Evolutionary conservation across 1,140 invertebrate species (phyloP).

Genomic region (Tyrophagus putrescentiae): DNA sequence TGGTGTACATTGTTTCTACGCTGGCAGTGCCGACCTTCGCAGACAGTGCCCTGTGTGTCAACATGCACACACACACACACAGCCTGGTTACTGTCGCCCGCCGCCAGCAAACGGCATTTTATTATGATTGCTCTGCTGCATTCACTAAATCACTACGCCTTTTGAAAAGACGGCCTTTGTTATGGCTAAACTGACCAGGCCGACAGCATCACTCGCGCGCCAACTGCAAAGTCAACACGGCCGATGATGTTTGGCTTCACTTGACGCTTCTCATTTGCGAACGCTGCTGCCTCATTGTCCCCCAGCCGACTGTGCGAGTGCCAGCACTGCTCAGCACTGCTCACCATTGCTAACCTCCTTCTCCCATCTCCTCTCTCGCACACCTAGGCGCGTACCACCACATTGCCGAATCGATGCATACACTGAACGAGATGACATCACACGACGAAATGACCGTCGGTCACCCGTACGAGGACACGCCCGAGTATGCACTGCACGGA

Average conservation of each 20-base stretch:
- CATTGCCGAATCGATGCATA: conserved; percentile 34
- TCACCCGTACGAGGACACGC: conserved; percentile 42
- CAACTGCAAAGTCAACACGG: not conserved
- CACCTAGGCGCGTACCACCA: conserved; percentile 36
- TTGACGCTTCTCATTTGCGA: no score
- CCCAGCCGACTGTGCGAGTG: not conserved
- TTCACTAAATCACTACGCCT: not conserved
- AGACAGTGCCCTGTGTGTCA: not conserved
- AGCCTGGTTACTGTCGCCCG: not conserved
- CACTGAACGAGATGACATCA: conserved; percentile 26
- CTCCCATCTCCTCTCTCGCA: no score
- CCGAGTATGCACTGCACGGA: conserved; percentile 49
- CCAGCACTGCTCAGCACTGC: not conserved
- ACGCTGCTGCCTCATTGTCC: no score
- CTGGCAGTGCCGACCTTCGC: conserved; percentile 6
- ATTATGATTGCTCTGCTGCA: not conserved
- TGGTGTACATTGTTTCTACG: conserved; percentile 8
- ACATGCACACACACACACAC: no score
- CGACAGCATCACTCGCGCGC: no score
- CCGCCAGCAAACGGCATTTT: not conserved
- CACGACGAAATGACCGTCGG: conserved; percentile 27
- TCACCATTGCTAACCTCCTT: not conserved
- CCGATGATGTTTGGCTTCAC: no score
- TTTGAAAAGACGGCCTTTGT: not conserved
- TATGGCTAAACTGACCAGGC: not conserved